Evolutionary conservation across 2,888 invertebrate genomes (phyloP).

Genomic region (Drosophila limbata): DNA sequence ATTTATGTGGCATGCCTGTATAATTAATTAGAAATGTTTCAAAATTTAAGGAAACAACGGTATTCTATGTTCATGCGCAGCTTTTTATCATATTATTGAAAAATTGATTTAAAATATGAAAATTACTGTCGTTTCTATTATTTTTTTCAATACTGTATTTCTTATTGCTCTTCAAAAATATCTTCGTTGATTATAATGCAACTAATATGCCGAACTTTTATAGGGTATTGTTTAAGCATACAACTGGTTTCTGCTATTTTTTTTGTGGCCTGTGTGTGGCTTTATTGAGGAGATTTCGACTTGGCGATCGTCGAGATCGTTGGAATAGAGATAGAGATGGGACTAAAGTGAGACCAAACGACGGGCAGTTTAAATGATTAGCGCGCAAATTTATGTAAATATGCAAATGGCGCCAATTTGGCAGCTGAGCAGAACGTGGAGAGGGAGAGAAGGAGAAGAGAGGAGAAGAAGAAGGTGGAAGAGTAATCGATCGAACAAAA

Average conservation of each 20-base stretch:
- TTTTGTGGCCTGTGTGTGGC: conserved; percentile 37
- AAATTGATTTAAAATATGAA: background rate
- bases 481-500: conserved; percentile 54
- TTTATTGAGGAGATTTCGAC: background rate
- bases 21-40: too few species aligned
- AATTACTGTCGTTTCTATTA: background rate
- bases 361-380: conserved; percentile 52
- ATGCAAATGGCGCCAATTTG: conserved; percentile 36
- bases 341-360: conserved; percentile 44
- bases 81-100: too few species aligned
- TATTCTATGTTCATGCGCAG: too few species aligned
- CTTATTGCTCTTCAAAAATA: background rate
- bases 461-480: background rate
- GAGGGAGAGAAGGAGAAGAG: background rate
- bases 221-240: conserved; percentile 18
- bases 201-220: background rate
- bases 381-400: conserved; percentile 63
- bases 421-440: conserved; percentile 3
- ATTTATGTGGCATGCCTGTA: too few species aligned
- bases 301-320: conserved; percentile 28
- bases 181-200: background rate
- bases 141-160: too few species aligned
- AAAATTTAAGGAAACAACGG: too few species aligned
- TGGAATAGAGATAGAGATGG: conserved; percentile 10
- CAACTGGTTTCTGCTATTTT: conserved; percentile 23